Percentiles rank a stretch among this genome's conserved stretches.
Evolutionary conservation across 2,888 invertebrate genomes (phyloP).

Genomic region (Neelides folsomi): DNA sequence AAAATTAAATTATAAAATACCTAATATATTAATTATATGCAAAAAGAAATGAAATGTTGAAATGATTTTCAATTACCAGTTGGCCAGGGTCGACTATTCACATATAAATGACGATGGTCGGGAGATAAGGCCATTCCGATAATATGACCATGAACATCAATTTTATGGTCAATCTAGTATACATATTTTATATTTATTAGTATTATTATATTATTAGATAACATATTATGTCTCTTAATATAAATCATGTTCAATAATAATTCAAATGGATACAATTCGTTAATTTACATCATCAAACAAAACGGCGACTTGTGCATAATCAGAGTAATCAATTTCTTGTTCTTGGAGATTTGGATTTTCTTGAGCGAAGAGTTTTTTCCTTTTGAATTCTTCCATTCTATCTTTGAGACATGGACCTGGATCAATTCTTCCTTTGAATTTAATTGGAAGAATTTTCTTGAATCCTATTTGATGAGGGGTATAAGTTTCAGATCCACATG

Average conservation of each 20-base stretch:
- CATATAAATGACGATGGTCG: slow-evolving; percentile 51
- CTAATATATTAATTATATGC: not conserved
- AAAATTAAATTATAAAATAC: slow-evolving; percentile 33
- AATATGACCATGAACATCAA: slow-evolving; percentile 72
- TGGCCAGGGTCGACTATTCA: slow-evolving; percentile 72
- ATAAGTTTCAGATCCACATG: slow-evolving; percentile 67
- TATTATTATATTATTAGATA: too few species aligned
- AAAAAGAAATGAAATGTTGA: not conserved
- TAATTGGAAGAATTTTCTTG: slow-evolving; percentile 56
- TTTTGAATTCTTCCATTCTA: slow-evolving; percentile 42
- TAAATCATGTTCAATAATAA: too few species aligned
- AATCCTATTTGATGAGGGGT: slow-evolving; percentile 71
- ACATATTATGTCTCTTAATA: too few species aligned
- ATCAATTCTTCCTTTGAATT: slow-evolving; percentile 53
- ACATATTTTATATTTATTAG: slow-evolving; percentile 40
- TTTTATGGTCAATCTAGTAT: slow-evolving; percentile 53
- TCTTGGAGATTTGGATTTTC: slow-evolving; percentile 3
- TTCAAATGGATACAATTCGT: too few species aligned
- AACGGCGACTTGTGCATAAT: slow-evolving; percentile 18
- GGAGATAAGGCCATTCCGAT: slow-evolving; percentile 76
- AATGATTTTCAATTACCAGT: too few species aligned
- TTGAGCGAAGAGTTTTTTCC: slow-evolving; percentile 7
- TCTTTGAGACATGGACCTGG: slow-evolving; percentile 56
- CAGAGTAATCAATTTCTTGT: slow-evolving; percentile 13
- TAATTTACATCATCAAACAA: slow-evolving; percentile 23